These are phyloP conservation scores for Leptoteleia sp. DNA, from an alignment of 1,140 invertebrate genomes.

Conservation along the genomic window DNA sequence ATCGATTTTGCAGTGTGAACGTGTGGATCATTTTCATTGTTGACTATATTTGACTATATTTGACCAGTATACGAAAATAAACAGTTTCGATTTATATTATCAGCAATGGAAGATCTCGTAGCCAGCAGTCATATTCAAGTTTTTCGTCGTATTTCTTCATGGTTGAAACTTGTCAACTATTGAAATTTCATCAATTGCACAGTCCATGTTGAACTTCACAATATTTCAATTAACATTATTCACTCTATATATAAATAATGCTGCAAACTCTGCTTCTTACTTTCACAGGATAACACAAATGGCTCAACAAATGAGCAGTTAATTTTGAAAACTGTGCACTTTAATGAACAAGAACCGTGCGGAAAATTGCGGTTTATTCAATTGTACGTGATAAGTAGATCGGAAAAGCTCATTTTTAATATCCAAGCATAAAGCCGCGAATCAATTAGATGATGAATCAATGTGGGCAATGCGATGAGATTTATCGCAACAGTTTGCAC, in stretches of 20 bases:
- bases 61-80: slow-evolving; percentile 14
- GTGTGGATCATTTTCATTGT: slow-evolving; percentile 41
- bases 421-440: background rate
- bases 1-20: slow-evolving; percentile 46
- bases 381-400: background rate
- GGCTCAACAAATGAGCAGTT: too few species aligned
- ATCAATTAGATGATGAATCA: too few species aligned
- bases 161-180: too few species aligned
- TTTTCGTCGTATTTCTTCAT: background rate
- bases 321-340: too few species aligned
- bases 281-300: too few species aligned
- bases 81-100: slow-evolving; percentile 2
- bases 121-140: background rate
- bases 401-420: slow-evolving; percentile 2
- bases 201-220: too few species aligned
- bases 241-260: too few species aligned
- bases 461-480: too few species aligned
- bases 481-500: too few species aligned
- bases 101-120: slow-evolving; percentile 4
- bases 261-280: too few species aligned
- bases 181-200: too few species aligned
- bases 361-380: background rate
- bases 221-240: too few species aligned
- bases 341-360: background rate
- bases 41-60: slow-evolving; percentile 5